These are phyloP conservation scores for Zele albiditarsus DNA, from an alignment of 2,888 invertebrate genomes.

Conservation along the genomic window DNA sequence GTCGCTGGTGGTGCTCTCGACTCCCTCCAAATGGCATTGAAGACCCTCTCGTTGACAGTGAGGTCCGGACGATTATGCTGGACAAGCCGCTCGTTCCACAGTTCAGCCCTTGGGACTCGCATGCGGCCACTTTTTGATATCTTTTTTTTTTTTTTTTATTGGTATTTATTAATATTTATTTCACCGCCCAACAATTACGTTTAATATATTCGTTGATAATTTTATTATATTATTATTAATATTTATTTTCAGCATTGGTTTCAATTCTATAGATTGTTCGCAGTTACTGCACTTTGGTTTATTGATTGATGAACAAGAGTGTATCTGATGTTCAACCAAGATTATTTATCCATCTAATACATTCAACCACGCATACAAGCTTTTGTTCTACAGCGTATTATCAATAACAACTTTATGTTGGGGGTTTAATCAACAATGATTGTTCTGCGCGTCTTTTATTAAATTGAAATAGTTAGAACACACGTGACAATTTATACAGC, in stretches of 20 bases:
- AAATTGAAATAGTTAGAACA: not conserved
- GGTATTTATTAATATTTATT: conserved; percentile 1
- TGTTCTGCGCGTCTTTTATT: too few species aligned
- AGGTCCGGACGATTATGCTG: conserved; percentile 49
- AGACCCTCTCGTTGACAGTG: conserved; percentile 42
- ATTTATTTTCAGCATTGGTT: not conserved
- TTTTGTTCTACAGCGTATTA: not conserved
- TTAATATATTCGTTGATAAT: conserved; percentile 5
- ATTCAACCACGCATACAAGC: not conserved
- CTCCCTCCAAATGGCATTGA: conserved; percentile 56
- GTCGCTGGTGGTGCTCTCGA: conserved; percentile 55
- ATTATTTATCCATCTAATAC: not conserved
- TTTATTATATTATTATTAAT: not conserved
- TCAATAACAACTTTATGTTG: not conserved
- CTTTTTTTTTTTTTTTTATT: too few species aligned
- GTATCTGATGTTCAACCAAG: not conserved
- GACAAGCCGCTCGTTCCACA: conserved; percentile 58
- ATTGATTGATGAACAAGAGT: not conserved
- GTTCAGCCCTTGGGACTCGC: conserved; percentile 65
- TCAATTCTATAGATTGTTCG: not conserved
- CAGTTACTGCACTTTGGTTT: not conserved
- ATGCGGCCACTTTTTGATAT: conserved; percentile 56
- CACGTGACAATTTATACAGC: not conserved
- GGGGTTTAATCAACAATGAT: not conserved
- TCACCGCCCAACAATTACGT: conserved; percentile 12